Evolutionary conservation across 2,888 invertebrate species (phyloP).

Genomic region (Phyllotreta cruciferae): DNA sequence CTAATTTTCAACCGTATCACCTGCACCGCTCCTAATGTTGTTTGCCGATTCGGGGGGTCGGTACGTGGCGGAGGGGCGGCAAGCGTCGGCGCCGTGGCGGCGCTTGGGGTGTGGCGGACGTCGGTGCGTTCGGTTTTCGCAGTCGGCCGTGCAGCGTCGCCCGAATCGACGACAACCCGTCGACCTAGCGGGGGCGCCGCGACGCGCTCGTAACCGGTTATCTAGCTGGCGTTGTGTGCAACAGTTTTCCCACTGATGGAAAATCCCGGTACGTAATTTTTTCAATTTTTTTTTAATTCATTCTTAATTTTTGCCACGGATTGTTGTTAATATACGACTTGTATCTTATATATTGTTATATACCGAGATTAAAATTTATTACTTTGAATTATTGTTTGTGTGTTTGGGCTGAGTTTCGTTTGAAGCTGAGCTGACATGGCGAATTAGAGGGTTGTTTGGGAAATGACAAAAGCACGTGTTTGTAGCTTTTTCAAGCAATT

Average conservation of each 20-base stretch:
- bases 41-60: conserved; percentile 42
- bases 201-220: conserved; percentile 25
- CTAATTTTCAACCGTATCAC: conserved; percentile 42
- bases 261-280: conserved; percentile 16
- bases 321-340: no score
- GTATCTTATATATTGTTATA: no score
- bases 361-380: not conserved
- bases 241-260: conserved; percentile 22
- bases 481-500: no score
- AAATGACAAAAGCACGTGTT: no score
- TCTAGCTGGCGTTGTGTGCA: conserved; percentile 24
- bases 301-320: not conserved
- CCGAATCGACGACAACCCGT: conserved; percentile 30
- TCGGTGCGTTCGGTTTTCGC: conserved; percentile 53
- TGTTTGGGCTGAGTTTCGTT: no score
- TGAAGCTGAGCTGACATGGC: no score
- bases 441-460: no score
- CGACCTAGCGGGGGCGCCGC: conserved; percentile 18
- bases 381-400: no score
- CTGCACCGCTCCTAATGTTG: conserved; percentile 44
- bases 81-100: conserved; percentile 56
- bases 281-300: not conserved
- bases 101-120: conserved; percentile 59
- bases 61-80: conserved; percentile 43
- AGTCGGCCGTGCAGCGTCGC: conserved; percentile 57